Percentiles rank a stretch among this genome's conserved stretches.
Evolutionary conservation across 1,140 invertebrate species (phyloP).

Genomic region (Psix sp.): DNA sequence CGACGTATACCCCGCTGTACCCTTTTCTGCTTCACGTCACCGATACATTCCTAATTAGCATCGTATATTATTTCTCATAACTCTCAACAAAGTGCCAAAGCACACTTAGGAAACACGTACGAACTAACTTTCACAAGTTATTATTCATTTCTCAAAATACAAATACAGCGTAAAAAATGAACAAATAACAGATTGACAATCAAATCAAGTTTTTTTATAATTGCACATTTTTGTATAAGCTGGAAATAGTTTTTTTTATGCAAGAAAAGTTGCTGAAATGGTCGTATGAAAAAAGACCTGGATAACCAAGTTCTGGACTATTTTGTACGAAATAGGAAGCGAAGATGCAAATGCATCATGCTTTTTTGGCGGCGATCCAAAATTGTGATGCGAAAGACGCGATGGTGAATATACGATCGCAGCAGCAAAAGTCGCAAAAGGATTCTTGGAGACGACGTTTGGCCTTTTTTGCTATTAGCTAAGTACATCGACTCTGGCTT

Average conservation of each 20-base stretch:
- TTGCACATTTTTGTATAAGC: too few relatives aligned
- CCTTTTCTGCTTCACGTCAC: conserved; percentile 55
- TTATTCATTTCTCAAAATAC: conserved; percentile 23
- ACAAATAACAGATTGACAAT: too few relatives aligned
- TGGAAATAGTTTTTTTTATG: too few relatives aligned
- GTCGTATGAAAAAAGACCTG: not conserved
- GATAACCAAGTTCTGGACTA: not conserved
- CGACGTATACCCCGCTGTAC: conserved; percentile 48
- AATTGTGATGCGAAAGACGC: conserved; percentile 43
- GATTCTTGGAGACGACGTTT: conserved; percentile 47
- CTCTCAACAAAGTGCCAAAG: conserved; percentile 36
- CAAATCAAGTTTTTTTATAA: too few relatives aligned
- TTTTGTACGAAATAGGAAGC: conserved; percentile 35
- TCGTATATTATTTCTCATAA: conserved; percentile 65
- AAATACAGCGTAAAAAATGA: too few relatives aligned
- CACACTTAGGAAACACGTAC: conserved; percentile 18
- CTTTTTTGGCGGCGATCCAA: conserved; percentile 56
- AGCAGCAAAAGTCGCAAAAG: conserved; percentile 52
- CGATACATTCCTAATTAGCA: conserved; percentile 63
- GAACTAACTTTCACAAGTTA: conserved; percentile 37
- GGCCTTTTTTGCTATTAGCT: conserved; percentile 72
- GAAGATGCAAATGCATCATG: conserved; percentile 56
- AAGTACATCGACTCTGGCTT: conserved; percentile 73
- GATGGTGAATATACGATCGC: conserved; percentile 37
- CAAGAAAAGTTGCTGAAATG: too few relatives aligned